Evolutionary conservation across 30 jellyfish, hydroid and myxozoan genomes (phyloP), one percentile per base, ranked within the genome.

Genomic region (Turritopsis dohrnii): DNA sequence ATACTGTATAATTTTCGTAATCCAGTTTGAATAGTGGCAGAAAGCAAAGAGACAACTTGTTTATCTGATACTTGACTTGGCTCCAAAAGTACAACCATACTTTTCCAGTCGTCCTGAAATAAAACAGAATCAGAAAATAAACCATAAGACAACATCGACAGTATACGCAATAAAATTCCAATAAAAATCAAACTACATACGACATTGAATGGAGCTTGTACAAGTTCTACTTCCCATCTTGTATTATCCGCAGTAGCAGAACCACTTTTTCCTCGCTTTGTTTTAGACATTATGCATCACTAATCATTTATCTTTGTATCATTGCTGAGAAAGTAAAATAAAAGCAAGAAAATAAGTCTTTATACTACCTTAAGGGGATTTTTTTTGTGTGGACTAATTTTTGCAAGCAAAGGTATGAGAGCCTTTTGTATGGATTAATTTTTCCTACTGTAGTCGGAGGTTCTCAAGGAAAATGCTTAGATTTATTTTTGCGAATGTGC

Each of bases 141-240:
- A 41, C 5, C 60, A 41, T 3, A 41, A 41, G 13, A 13, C 60
- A 5, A 41, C 60, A n/a, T 41, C 60, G 9, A 41, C 60, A 41
- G 60, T 41, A 3, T 13, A 5, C 60, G 60, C 60, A 41, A 41
- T 41, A 41, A 13, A 41, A 41, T 3, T 41, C 60, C 60, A 41
- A 41, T 41, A 3, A 41, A 41, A 3, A 13, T 5, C 5, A 41
- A n/a, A 31, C 21, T n/a, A 79, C 85, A 41, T 86, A 90, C 97
- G 93, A 83, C 96, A 30, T 65, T 79, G 41, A 90, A 29, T 23
- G 65, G 28, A 22, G 92, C 96, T 86, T 90, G 95, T 1, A 90
- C 81, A 28, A 90, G 90, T 80, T 90, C 97, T n/a, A 88, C 71
- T 87, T 90, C 97, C 97, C 97, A 90, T 60, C 91, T 86, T 31